Conservation (phyloP, 2,113 vertebrate species). For the Petromus typicus region DNA sequence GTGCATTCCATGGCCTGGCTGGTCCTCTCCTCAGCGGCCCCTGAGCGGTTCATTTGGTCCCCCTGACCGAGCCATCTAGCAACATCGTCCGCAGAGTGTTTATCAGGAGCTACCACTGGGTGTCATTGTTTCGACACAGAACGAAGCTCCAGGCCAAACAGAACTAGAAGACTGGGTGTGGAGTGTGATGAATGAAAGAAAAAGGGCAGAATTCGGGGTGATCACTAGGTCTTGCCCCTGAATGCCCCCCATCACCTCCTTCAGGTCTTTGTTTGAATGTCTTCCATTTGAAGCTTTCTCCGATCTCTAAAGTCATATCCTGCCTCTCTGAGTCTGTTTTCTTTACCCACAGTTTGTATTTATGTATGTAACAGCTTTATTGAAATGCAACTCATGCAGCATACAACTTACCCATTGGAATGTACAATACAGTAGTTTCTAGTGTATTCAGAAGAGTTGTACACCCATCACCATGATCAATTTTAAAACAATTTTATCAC, state of each 20-base stretch:
- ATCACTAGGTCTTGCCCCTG: neutral
- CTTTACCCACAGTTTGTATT: neutral
- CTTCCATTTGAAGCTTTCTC: neutral
- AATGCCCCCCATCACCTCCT: neutral
- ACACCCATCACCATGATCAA: neutral
- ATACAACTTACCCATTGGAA: neutral
- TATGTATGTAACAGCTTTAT: neutral
- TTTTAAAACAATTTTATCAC: neutral
- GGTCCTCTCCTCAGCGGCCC: neutral
- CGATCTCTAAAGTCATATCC: neutral
- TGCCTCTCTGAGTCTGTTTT: neutral
- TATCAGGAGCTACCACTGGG: conserved; percentile 58
- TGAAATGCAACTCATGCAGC: neutral
- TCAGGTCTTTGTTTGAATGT: neutral
- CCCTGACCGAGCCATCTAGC: fast-evolving
- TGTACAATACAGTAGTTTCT: neutral
- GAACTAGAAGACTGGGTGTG: neutral
- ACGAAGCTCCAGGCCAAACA: fast-evolving
- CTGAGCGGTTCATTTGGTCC: neutral
- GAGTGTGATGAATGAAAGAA: neutral
- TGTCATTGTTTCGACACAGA: conserved; percentile 78
- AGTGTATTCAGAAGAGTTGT: neutral
- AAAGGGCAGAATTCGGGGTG: neutral
- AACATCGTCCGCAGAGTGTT: neutral
- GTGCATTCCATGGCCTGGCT: neutral